These are phyloP conservation scores for Melitaea athalia DNA, from an alignment of 2,888 invertebrate species.

Conservation along the genomic window DNA sequence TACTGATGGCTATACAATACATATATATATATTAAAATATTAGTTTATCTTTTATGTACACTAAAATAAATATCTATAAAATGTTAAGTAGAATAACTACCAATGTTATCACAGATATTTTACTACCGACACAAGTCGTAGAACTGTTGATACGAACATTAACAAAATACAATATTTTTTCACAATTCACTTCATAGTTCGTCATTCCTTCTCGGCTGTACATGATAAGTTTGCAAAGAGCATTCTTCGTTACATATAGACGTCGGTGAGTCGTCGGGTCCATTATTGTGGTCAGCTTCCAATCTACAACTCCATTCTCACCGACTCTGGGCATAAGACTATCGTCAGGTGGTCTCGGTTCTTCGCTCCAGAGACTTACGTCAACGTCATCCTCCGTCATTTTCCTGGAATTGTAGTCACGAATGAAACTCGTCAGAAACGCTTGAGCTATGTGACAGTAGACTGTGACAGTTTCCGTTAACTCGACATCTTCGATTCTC, in stretches of 20 bases:
- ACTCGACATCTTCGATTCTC: conserved; percentile 67
- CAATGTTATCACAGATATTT: conserved; percentile 29
- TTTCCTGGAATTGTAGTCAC: conserved; percentile 68
- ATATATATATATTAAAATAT: not conserved
- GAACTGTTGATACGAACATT: conserved; percentile 58
- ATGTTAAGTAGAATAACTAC: conserved; percentile 22
- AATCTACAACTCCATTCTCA: conserved; percentile 55
- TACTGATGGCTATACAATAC: not conserved
- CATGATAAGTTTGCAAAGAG: conserved; percentile 68
- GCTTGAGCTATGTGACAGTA: conserved; percentile 64
- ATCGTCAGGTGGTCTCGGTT: conserved; percentile 51
- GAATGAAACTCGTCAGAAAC: conserved; percentile 63
- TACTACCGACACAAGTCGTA: conserved; percentile 27
- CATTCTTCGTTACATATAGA: conserved; percentile 65
- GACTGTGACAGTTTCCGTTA: conserved; percentile 64
- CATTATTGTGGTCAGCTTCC: conserved; percentile 63
- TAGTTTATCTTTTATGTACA: not conserved
- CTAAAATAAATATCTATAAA: conserved; percentile 4
- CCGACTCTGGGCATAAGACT: conserved; percentile 45
- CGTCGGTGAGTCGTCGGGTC: conserved; percentile 65
- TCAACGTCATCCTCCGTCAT: conserved; percentile 69
- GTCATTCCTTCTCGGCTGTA: conserved; percentile 67
- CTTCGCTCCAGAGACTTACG: conserved; percentile 68
- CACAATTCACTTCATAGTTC: conserved; percentile 69
- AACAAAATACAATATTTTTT: conserved; percentile 63